Conservation (phyloP, 1,140 invertebrate genomes). For the Limonius californicus region DNA sequence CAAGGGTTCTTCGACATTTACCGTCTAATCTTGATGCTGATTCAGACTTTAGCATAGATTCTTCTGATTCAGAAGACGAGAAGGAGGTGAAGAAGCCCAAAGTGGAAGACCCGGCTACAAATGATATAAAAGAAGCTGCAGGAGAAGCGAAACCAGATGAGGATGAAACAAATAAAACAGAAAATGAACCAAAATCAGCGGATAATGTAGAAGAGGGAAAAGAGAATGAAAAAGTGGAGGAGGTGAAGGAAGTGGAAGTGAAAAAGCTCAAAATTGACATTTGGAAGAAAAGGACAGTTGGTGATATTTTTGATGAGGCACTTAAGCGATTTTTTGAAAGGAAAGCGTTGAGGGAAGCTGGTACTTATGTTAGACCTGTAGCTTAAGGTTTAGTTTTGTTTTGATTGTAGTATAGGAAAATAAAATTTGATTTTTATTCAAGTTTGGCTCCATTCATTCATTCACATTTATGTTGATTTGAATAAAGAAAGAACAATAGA, state of each 20-base stretch:
- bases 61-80: slow-evolving; percentile 50
- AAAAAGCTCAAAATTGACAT: slow-evolving; percentile 61
- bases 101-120: slow-evolving; percentile 27
- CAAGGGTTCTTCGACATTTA: slow-evolving; percentile 49
- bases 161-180: slow-evolving; percentile 28
- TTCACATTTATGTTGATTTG: too few relatives aligned
- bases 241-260: slow-evolving; percentile 31
- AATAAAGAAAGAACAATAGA: too few relatives aligned
- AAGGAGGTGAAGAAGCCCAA: slow-evolving; percentile 41
- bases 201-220: slow-evolving; percentile 20
- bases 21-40: slow-evolving; percentile 64
- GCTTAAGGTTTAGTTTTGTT: neutral
- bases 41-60: slow-evolving; percentile 64
- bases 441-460: too few relatives aligned
- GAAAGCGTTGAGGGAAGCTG: slow-evolving; percentile 52
- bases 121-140: slow-evolving; percentile 25
- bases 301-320: slow-evolving; percentile 74
- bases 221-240: slow-evolving; percentile 27
- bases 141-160: slow-evolving; percentile 29
- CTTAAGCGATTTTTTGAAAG: slow-evolving; percentile 74
- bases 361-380: slow-evolving; percentile 1
- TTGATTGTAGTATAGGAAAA: neutral
- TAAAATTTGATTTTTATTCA: neutral
- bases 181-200: slow-evolving; percentile 24
- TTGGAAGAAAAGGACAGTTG: slow-evolving; percentile 83